phyloP scores from a whole-genome alignment of 2,113 vertebrate genomes.

The Nerophis lumbriciformis region DNA sequence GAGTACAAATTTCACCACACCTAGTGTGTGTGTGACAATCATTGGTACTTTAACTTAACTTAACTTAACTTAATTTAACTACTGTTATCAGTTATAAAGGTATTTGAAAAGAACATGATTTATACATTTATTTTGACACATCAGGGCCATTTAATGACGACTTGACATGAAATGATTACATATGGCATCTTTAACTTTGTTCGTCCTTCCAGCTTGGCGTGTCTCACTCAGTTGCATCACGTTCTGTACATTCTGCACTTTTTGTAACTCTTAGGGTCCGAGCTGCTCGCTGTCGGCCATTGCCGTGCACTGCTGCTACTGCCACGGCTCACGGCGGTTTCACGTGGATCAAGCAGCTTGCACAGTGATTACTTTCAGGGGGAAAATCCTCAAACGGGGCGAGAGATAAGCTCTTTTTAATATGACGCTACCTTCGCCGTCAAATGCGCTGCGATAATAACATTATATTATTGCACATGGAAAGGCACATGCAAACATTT shows the following conservation, averaged over 20 bases:
- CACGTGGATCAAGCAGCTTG: conserved; percentile 33
- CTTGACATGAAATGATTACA: too few relatives aligned
- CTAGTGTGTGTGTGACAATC: too few relatives aligned
- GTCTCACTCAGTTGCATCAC: background rate
- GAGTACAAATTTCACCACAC: too few relatives aligned
- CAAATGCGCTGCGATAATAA: conserved; percentile 18
- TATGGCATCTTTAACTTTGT: too few relatives aligned
- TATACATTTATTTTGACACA: too few relatives aligned
- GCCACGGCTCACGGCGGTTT: conserved; percentile 23
- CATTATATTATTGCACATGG: conserved; percentile 9
- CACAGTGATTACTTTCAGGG: conserved; percentile 52
- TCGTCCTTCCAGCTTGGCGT: background rate
- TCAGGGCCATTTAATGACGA: too few relatives aligned
- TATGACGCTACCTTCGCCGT: conserved; percentile 34
- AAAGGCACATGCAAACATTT: conserved; percentile 20
- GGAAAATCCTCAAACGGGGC: conserved; percentile 50
- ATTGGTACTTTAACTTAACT: too few relatives aligned
- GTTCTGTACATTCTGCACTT: too few relatives aligned
- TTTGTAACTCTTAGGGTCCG: too few relatives aligned
- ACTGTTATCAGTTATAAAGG: too few relatives aligned
- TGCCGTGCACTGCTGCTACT: background rate
- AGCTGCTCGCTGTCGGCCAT: conserved; percentile 3
- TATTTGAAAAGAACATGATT: too few relatives aligned
- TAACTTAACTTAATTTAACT: too few relatives aligned
- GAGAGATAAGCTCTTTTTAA: conserved; percentile 59